Base-by-base conservation (phyloP, 2,888 invertebrate genomes). In the Hydriomena furcata region DNA sequence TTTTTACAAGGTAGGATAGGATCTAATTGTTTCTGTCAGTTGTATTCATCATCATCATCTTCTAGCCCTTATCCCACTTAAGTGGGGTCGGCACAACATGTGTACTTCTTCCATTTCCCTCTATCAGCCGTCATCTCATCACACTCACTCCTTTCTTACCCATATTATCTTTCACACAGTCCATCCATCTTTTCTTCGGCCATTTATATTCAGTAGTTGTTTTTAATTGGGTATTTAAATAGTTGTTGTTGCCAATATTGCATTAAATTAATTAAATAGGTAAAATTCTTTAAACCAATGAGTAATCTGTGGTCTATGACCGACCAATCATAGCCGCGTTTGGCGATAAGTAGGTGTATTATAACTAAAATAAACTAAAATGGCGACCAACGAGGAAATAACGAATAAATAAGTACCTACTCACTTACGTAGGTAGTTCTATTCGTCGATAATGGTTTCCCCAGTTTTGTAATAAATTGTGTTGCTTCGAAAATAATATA, bases 311-410 rank as follows among this genome's bases (percentile, higher is more conserved):
- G 37, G 47, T 37, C 32, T 35, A 48, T 10, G 32, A 30, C 24
- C 20, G 35, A 38, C 55, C 53, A 57, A 60, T 44, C 34, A 53
- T 43, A n/a, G 13, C 10, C 12, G 47, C 12, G 2, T 36, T 42
- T 20, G 23, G 34, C 24, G 41, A 44, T 44, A 44, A 44, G 31
- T 31, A 34, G 17, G n/a, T 31, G 11, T 40, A 38, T 20, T 32
- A 38, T 37, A 41, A 36, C 20, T 40, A 40, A 43, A 46, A 56
- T 31, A 43, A 58, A 49, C 41, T 28, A 60, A 58, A 58, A 58
- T 58, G 58, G 53, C 55, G 34, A 2, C 36, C 6, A 5, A 37
- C 5, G 12, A 55, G 52, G 57, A 56, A 52, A 52, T 48, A 49
- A 21, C 32, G n/a, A 40, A 43, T 34, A 45, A 36, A 35, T 38